These are phyloP conservation scores for Catocala nupta DNA, from an alignment of 2,888 invertebrate genomes.

Conservation along the genomic window DNA sequence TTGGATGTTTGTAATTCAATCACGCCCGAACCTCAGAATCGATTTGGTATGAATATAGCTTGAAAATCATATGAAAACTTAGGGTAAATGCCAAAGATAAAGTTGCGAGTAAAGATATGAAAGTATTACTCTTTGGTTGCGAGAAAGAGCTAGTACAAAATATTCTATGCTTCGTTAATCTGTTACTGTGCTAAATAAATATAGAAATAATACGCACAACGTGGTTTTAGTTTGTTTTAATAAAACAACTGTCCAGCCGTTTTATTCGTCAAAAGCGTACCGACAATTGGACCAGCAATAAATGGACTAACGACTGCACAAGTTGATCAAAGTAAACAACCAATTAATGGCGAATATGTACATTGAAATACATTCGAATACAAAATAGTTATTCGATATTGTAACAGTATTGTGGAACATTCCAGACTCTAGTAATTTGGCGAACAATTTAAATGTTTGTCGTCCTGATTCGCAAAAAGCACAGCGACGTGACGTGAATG, in stretches of 20 bases:
- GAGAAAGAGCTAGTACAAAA: background rate
- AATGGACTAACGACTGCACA: conserved; percentile 30
- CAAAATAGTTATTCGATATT: conserved; percentile 45
- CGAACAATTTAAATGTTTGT: conserved; percentile 62
- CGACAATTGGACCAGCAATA: conserved; percentile 22
- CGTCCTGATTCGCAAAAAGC: conserved; percentile 60
- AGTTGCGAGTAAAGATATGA: background rate
- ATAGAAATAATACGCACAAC: too few species aligned
- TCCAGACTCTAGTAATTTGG: conserved; percentile 54
- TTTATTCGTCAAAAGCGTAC: conserved; percentile 16
- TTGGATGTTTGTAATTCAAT: too few species aligned
- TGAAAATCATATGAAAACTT: too few species aligned
- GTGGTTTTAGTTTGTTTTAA: background rate
- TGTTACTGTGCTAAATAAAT: too few species aligned
- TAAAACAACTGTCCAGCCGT: background rate
- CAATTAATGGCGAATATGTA: conserved; percentile 37
- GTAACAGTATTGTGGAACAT: conserved; percentile 34
- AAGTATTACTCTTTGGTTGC: background rate
- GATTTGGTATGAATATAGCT: too few species aligned
- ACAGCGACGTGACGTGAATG: conserved; percentile 56
- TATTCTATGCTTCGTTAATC: too few species aligned
- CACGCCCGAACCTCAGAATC: too few species aligned
- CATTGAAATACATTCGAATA: conserved; percentile 40
- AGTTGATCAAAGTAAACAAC: conserved; percentile 34
- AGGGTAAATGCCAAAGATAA: too few species aligned